Evolutionary conservation across 1,140 invertebrate species (phyloP).

Genomic region (Centruroides sculpturatus): DNA sequence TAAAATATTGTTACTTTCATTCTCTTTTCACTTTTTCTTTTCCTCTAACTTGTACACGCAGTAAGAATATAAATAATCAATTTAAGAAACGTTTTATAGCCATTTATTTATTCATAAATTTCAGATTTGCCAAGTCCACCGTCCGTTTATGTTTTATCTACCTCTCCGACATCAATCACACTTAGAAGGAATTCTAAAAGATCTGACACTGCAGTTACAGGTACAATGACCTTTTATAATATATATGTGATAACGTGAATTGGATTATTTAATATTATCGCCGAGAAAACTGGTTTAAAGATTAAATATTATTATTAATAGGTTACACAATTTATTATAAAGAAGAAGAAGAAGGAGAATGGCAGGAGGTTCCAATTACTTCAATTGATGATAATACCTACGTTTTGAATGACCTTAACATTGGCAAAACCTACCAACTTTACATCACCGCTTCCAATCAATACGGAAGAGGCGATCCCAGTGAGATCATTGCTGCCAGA

Average conservation of each 20-base stretch:
- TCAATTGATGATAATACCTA: slow-evolving; percentile 12
- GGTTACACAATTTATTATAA: slow-evolving; percentile 16
- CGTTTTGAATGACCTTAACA: slow-evolving; percentile 6
- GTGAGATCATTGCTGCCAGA: slow-evolving; percentile 14
- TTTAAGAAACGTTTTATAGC: neutral
- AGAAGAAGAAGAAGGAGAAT: slow-evolving; percentile 15
- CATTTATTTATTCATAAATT: neutral
- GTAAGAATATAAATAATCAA: neutral
- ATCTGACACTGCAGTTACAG: slow-evolving; percentile 6
- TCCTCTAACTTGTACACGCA: too few relatives aligned
- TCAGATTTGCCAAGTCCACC: slow-evolving; percentile 13
- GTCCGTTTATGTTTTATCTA: slow-evolving; percentile 9
- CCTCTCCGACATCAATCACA: slow-evolving; percentile 9
- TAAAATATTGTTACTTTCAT: too few relatives aligned
- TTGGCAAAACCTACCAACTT: slow-evolving; percentile 15
- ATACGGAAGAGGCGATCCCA: slow-evolving; percentile 15
- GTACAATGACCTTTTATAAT: neutral
- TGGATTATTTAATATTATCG: neutral
- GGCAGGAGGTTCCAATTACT: slow-evolving; percentile 16
- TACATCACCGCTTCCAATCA: slow-evolving; percentile 15
- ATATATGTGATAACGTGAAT: neutral
- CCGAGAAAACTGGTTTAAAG: neutral
- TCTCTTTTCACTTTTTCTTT: too few relatives aligned
- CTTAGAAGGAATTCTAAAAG: slow-evolving; percentile 9
- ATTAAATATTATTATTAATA: neutral